Evolutionary conservation across 2,888 invertebrate species (phyloP), one percentile per base, ranked within the genome.

Genomic region (Formica aserva): DNA sequence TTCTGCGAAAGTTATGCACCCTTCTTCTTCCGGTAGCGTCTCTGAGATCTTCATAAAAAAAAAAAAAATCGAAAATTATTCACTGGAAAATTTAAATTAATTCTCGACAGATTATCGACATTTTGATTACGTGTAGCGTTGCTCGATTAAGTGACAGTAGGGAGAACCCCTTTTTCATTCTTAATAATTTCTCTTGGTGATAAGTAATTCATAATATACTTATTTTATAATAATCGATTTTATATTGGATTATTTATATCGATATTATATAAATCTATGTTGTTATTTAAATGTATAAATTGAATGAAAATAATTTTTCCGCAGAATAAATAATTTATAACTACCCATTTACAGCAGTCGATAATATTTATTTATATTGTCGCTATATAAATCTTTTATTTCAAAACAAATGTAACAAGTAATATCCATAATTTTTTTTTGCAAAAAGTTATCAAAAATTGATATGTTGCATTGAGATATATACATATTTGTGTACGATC

Each of bases 161-260:
- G 6, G 35, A 35, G 35, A 48, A 22, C 0, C 11, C 32, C 11
- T 22, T 45, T 5, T 13, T 4, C 8, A 26, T 22, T n/a, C 3
- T 41, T 69, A 57, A 29, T 18, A 60, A 18, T 69, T 67, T 11
- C 45, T 60, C 5, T 38, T 8, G 13, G 1, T 15, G 22, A 57
- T 22, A 15, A 69, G 22, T 60, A 69, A 57, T 69, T 41, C 18
- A 4, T 29, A 52, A 22, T n/a, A 32, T 52, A 41, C 11, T 13
- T 15, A 8, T 69, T 45, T 57, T 45, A 22, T 6, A 45, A 82
- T 41, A 82, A 45, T 62, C 13, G 15, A 78, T 78, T 78, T 65
- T 60, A 77, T 74, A 26, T 69, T 38, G 65, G 60, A 65, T 75
- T 29, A 57, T 29, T 66, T 52, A 26, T 48, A 13, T n/a, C 1